Base-by-base conservation (phyloP, 1,140 invertebrate genomes). In the Dolichoris vasculosae region DNA sequence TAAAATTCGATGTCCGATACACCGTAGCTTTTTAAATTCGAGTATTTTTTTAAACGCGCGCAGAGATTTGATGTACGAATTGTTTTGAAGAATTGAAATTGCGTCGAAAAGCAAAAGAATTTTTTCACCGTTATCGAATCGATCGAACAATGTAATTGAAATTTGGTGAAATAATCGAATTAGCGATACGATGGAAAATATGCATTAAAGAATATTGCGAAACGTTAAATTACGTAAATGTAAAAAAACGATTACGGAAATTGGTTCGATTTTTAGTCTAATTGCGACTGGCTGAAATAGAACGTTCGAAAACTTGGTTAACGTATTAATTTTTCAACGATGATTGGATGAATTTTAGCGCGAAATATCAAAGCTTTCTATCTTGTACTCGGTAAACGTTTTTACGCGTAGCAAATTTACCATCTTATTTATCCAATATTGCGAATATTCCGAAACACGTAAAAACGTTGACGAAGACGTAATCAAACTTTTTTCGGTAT, bases 401-500 rank as follows among this genome's bases (percentile, higher is more conserved):
- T 67, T 30, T 67, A 67, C 13, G 30, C 15, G 15, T 32, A 35
- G 0, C 0, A 30, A 67, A 32, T 67, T 67, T 15, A 32, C 11
- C 2, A 11, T 8, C 7, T 13, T 32, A 15, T 30, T 67, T 13
- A n/a, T n/a, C n/a, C n/a, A n/a, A n/a, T n/a, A n/a, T 3, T 46
- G 43, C 6, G 30, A 67, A 67, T 1, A 67, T 67, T 67, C 35
- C 35, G 4, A 67, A 32, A 67, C 15, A 67, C 35, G 7, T 67
- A 67, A 32, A 11, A 67, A 67, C 23, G 9, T 23, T 64, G 38
- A 69, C 38, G 38, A 69, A 15, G 26, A 63, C 23, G 23, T 38
- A 46, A 43, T 8, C 1, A 59, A 79, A 64, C 3, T 38, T 64
- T 51, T 71, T 73, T 73, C 69, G 80, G 80, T 73, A 82, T 30